Evolutionary conservation across 2,888 invertebrate genomes (phyloP).

Genomic region (Drosophila atroscutellata): DNA sequence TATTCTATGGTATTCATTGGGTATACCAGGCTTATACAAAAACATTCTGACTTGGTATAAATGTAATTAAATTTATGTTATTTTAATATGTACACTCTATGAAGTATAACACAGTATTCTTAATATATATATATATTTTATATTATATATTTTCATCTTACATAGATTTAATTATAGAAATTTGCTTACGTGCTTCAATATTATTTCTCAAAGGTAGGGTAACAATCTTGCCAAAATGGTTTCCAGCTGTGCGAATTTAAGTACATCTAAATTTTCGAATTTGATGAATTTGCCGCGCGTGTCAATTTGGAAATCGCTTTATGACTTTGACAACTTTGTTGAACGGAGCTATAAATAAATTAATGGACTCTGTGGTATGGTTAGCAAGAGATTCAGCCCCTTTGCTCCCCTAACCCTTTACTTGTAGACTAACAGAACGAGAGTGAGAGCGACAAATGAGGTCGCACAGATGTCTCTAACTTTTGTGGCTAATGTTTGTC

Average conservation of each 20-base stretch:
- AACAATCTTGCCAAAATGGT: background rate
- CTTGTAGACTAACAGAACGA: background rate
- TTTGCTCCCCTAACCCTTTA: background rate
- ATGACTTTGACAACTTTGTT: constrained; percentile 56
- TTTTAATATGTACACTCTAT: background rate
- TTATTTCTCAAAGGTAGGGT: background rate
- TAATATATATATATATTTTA: no score
- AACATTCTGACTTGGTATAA: background rate
- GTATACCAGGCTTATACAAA: background rate
- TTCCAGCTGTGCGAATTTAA: background rate
- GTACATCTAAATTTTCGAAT: background rate
- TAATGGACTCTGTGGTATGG: constrained; percentile 49
- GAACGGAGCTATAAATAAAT: constrained; percentile 60
- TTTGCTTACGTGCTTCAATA: background rate
- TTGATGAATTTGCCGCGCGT: constrained; percentile 41
- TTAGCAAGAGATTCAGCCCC: background rate
- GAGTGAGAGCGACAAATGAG: background rate
- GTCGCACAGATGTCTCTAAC: constrained; percentile 47
- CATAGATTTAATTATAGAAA: background rate
- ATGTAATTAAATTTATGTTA: background rate
- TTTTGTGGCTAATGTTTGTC: constrained; percentile 46
- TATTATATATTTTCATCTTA: background rate
- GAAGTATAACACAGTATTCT: background rate
- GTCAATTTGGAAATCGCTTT: constrained; percentile 29
- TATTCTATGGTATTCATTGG: background rate